A percentile compares a stretch with the other conserved stretches of the same genome.
Evolutionary conservation across 30 jellyfish, hydroid and myxozoan species (phyloP).

Genomic region (Turritopsis dohrnii): DNA sequence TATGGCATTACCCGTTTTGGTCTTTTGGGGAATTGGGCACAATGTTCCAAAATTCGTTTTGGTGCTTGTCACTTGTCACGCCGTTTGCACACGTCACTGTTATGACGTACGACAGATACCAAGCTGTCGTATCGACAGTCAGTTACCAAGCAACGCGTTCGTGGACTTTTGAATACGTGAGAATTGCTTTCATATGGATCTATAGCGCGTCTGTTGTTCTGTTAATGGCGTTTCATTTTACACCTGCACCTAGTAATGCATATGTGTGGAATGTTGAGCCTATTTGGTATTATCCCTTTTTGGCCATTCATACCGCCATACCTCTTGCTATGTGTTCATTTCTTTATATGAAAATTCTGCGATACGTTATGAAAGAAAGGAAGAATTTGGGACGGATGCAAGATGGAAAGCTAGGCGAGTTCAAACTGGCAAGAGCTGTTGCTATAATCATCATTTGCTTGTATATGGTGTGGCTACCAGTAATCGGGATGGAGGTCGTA

Average conservation of each 20-base stretch:
- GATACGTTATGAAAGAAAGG: not conserved
- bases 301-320: slow-evolving; percentile 42
- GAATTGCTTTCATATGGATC: slow-evolving; percentile 31
- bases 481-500: slow-evolving; percentile 53
- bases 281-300: slow-evolving; percentile 49
- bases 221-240: slow-evolving; percentile 40
- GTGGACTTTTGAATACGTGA: not conserved
- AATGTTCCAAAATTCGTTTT: slow-evolving; percentile 32
- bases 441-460: slow-evolving; percentile 52
- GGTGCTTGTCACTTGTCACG: slow-evolving; percentile 55
- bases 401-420: slow-evolving; percentile 22
- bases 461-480: slow-evolving; percentile 69
- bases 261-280: slow-evolving; percentile 53
- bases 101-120: slow-evolving; percentile 56
- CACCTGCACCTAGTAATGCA: not conserved
- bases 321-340: slow-evolving; percentile 36
- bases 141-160: not conserved
- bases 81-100: slow-evolving; percentile 58
- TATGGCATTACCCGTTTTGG: slow-evolving; percentile 51
- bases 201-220: slow-evolving; percentile 43
- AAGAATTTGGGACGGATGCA: not conserved
- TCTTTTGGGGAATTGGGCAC: slow-evolving; percentile 46
- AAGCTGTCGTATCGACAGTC: slow-evolving; percentile 8
- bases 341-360: slow-evolving; percentile 29
- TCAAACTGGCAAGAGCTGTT: slow-evolving; percentile 51